These are phyloP conservation scores for Cydia amplana DNA, from an alignment of 1,140 invertebrate species.

Conservation along the genomic window DNA sequence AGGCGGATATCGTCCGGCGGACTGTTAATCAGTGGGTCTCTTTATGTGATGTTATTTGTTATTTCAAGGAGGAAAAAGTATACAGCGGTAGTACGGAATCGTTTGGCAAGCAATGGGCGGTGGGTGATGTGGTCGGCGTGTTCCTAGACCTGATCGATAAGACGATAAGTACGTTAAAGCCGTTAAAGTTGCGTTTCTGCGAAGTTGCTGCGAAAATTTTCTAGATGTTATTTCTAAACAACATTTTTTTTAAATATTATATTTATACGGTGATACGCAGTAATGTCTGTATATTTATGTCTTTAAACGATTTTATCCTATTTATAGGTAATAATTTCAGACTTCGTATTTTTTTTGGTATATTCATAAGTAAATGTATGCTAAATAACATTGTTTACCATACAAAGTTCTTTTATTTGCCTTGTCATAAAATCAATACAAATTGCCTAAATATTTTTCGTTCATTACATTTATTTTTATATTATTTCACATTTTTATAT, in stretches of 20 bases:
- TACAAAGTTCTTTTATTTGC: no score
- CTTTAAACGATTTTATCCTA: not conserved
- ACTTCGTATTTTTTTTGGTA: no score
- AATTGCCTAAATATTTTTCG: no score
- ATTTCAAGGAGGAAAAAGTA: conserved; percentile 94
- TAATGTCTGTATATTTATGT: no score
- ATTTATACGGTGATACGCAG: not conserved
- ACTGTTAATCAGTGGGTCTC: no score
- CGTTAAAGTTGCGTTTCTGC: conserved; percentile 47
- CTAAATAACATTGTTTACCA: no score
- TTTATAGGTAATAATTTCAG: not conserved
- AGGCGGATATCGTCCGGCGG: no score
- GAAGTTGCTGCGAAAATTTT: conserved; percentile 1
- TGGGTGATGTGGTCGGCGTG: conserved; percentile 96
- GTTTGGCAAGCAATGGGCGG: conserved; percentile 97
- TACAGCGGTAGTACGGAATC: conserved; percentile 92
- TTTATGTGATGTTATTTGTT: no score
- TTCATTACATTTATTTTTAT: not conserved
- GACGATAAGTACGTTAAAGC: conserved; percentile 91
- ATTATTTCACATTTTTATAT: not conserved
- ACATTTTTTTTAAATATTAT: not conserved
- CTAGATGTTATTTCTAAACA: not conserved
- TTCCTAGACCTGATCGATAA: conserved; percentile 98
- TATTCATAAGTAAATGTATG: no score
- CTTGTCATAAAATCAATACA: no score